Base-by-base conservation (phyloP, 1,140 invertebrate genomes). In the Leptinotarsa lineolata region DNA sequence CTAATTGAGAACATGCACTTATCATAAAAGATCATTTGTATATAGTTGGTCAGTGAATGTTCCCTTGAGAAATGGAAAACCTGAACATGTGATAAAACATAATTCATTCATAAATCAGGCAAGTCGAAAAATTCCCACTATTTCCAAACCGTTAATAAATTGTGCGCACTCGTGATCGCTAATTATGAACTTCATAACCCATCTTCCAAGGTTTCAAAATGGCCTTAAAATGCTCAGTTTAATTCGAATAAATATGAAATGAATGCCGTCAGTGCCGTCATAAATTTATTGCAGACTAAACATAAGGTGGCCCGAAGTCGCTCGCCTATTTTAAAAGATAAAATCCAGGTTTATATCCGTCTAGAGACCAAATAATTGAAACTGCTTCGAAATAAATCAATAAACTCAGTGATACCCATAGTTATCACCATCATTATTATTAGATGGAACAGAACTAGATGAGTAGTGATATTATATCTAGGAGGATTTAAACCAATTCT, bases 221-320 rank as follows among this genome's bases (percentile, higher is more conserved):
- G 81, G 79, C 81, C 79, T 82, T 81, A 82, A 79, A 69, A 74
- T 78, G 76, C 77, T 78, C 78, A 78, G 74, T 79, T 75, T 73
- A 72, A 65, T 74, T 48, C 70, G 74, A 66, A 72, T 78, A 70
- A 73, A 77, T 74, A 77, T 54, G 70, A 72, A 65, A 65, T 74
- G 72, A 75, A 74, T 70, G 72, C 74, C 76, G 71, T 65, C 67
- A 71, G 76, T 77, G 76, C 74, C 71, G 71, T 70, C 22, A 66
- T 46, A 22, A 68, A 12, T 66, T 68, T 30, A 24, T 72, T 65
- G 63, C 63, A 72, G 65, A 68, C 74, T 67, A 72, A 61, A 66
- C 39, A 66, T 8, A 77, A 77, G 77, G 79, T 76, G 79, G 79
- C 79, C 79, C 79, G 79, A 79, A 69, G 46, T 22, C 30, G 22